phyloP scores from a whole-genome alignment of 2,797 vertebrate genomes.

The Leptoclinus maculatus region DNA sequence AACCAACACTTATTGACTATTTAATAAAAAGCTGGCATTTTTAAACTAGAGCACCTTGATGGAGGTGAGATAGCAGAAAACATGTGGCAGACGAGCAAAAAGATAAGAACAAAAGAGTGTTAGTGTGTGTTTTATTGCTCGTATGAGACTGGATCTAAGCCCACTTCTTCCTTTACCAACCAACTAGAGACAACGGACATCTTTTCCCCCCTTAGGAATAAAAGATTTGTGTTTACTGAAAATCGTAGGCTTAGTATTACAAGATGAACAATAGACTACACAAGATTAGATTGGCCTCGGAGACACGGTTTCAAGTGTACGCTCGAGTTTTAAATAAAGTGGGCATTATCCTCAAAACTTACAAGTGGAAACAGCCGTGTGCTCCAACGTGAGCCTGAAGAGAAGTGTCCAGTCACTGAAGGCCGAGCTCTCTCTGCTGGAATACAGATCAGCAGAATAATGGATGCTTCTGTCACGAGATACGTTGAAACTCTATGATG shows the following conservation, averaged over 20 bases:
- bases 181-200: constrained; percentile 29
- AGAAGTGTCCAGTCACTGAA: constrained; percentile 66
- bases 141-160: neutral
- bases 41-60: constrained; percentile 2
- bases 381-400: constrained; percentile 41
- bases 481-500: constrained; percentile 78
- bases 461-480: constrained; percentile 78
- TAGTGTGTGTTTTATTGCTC: neutral
- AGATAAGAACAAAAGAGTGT: neutral
- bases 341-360: constrained; percentile 45
- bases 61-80: constrained; percentile 3
- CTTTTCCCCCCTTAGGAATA: constrained; percentile 16
- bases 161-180: constrained; percentile 41
- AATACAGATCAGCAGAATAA: constrained; percentile 74
- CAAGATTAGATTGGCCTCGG: constrained; percentile 39
- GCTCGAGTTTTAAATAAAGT: constrained; percentile 55
- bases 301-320: constrained; percentile 15
- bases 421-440: constrained; percentile 54
- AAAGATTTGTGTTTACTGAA: constrained; percentile 52
- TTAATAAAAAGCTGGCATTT: neutral
- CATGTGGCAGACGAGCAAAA: neutral
- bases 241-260: constrained; percentile 49
- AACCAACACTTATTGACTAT: neutral
- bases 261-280: constrained; percentile 47
- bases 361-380: constrained; percentile 38